Evolutionary conservation across 2,797 vertebrate species (phyloP), one percentile per base, ranked within the genome.

Genomic region (Bryconaethiops microstoma): DNA sequence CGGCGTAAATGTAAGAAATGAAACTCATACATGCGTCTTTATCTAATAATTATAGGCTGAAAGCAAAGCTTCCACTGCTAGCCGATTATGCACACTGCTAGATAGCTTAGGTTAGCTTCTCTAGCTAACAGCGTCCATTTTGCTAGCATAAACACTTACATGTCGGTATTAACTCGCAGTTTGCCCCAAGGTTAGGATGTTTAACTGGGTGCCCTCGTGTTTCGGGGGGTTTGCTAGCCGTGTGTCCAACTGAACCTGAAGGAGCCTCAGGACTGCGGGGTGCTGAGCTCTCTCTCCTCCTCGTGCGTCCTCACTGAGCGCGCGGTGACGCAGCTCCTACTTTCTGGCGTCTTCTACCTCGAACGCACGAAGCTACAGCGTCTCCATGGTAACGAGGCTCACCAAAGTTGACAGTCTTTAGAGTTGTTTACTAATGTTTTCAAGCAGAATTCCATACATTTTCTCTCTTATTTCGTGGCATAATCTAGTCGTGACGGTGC

Each of bases 301-400:
- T 92, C 91, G 92, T 91, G 94, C 72, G 87, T 7, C 88, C 74
- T 48, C 40, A 35, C 52, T 8, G 64, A 74, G 87, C 86, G 78
- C 74, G 90, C 85, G 84, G 88, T 82, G 78, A 74, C 73, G 67
- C 82, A 80, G 68, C 57, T 72, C 55, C 77, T 40, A 45, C 82
- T 79, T 89, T 87, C 84, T 87, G 82, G 88, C 81, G 78, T 82
- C 79, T 85, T 87, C 83, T 55, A 83, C 59, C 57, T 81, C 76
- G 79, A 76, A 83, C 63, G 13, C 72, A 74, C 74, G n/a, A 17
- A 29, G 40, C 21, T 25, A 19, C 64, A 19, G 2, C 55, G 83
- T 86, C 55, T 72, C 83, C 52, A 79, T 86, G 62, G 83, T 57
- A 85, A 85, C 81, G 29, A 1, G 7, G 9, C 19, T 17, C 0